Base-by-base conservation (phyloP, 1,140 invertebrate species). In the Drosophila setifemur region DNA sequence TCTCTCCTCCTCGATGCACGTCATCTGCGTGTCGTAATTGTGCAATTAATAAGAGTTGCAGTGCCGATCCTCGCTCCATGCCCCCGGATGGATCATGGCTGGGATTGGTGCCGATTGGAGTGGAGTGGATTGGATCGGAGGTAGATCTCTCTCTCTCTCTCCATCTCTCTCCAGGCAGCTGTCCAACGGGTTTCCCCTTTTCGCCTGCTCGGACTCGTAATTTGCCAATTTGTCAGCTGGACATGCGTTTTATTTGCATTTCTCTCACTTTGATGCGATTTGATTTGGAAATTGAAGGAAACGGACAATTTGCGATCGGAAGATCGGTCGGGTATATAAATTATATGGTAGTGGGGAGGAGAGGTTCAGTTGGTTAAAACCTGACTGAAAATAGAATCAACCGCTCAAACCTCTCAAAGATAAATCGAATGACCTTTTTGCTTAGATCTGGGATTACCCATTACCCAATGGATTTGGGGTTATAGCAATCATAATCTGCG, bases 241-340 rank as follows among this genome's bases (percentile, higher is more conserved):
- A 86, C 76, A 81, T 86, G 81, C 82, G 67, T 87, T 86, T 86
- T 86, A 86, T 86, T 85, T 86, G 81, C 79, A 61, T 82, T 82
- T 58, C 57, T 57, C 52, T 77, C 33, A 21, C 53, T 60, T 63
- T 67, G 70, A 58, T 57, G 67, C 66, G 43, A 69, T 73, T 66
- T 55, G 40, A 64, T 74, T 61, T 40, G 57, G 25, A 72, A 86
- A 83, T 86, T 79, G 47, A 85, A 85, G 79, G 81, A 85, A 85
- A 75, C 52, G 55, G 52, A 72, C 72, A 58, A 86, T 85, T 85
- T 85, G 52, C 67, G 26, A 40, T 54, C 63, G 53, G 31, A 67
- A 50, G 45, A 61, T 49, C 23, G 45, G 45, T 42, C 26, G 25
- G n/a, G n/a, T n/a, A n/a, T n/a, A n/a, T n/a, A n/a, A n/a, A n/a